phyloP scores from a whole-genome alignment of 2,113 vertebrate species.

The Suncus etruscus region DNA sequence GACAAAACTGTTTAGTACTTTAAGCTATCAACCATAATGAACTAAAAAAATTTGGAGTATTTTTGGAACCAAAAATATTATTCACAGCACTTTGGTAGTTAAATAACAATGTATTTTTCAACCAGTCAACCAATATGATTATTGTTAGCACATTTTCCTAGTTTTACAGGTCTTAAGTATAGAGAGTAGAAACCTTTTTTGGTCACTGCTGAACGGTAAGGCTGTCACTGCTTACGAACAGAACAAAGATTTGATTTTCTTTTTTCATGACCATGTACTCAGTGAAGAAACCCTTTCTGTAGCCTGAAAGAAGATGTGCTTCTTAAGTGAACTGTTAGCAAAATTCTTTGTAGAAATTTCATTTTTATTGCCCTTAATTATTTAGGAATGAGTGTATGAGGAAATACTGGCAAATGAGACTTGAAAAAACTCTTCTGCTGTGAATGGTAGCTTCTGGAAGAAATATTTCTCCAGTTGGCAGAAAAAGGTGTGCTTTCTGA shows the following conservation, averaged over 20 bases:
- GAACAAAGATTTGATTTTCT: not conserved
- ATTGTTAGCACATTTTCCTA: not conserved
- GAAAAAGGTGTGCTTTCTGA: not conserved
- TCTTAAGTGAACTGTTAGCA: not conserved
- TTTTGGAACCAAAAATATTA: slow-evolving; percentile 14
- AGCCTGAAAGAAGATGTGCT: too few relatives aligned
- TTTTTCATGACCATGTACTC: not conserved
- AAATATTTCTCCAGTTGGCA: not conserved
- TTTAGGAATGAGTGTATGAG: not conserved
- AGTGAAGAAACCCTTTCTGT: not conserved
- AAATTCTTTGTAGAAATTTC: not conserved
- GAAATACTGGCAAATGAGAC: not conserved
- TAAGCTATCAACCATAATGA: not conserved
- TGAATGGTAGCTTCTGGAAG: not conserved
- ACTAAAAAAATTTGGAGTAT: not conserved
- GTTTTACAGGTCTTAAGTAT: not conserved
- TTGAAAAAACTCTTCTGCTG: slow-evolving; percentile 19
- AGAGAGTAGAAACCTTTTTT: not conserved
- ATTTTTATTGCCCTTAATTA: slow-evolving; percentile 6
- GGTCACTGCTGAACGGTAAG: not conserved
- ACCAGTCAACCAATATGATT: not conserved
- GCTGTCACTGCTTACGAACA: not conserved
- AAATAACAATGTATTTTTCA: slow-evolving; percentile 15
- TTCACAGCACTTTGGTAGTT: slow-evolving; percentile 11
- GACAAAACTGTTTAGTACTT: too few relatives aligned